Evolutionary conservation across 2,797 vertebrate genomes (phyloP).

Genomic region (Sandelia bainsii): DNA sequence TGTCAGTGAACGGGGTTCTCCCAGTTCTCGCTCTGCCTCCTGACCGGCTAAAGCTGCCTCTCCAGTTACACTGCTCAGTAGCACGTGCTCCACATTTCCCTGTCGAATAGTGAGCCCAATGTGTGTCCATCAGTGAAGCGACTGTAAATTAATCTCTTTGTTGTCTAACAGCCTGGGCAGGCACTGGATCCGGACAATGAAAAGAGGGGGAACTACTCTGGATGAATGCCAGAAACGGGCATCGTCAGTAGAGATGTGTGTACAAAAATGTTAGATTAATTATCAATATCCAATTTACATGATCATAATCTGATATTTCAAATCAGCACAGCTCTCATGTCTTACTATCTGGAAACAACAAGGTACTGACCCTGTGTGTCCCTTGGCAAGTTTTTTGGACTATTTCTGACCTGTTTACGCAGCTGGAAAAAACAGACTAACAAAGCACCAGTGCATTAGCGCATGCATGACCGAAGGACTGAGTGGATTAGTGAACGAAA

Average conservation of each 20-base stretch:
- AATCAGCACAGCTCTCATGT: not conserved
- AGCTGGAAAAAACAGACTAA: slow-evolving; percentile 16
- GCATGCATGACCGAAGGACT: slow-evolving; percentile 21
- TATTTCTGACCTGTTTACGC: slow-evolving; percentile 4
- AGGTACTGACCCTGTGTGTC: not conserved
- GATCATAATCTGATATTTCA: not conserved
- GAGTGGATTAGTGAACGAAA: slow-evolving; percentile 29
- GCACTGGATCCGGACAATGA: slow-evolving; percentile 47
- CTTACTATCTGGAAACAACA: not conserved
- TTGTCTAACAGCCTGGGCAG: slow-evolving; percentile 64
- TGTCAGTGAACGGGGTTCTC: slow-evolving; percentile 56
- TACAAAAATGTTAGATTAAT: slow-evolving; percentile 16
- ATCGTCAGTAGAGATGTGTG: slow-evolving; percentile 5
- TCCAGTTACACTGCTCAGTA: slow-evolving; percentile 62
- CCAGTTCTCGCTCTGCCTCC: slow-evolving; percentile 39
- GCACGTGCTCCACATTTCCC: slow-evolving; percentile 67
- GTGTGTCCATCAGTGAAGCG: slow-evolving; percentile 56
- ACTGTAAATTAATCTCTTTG: slow-evolving; percentile 77
- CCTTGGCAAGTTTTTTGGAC: not conserved
- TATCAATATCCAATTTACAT: slow-evolving; percentile 7
- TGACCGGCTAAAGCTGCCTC: slow-evolving; percentile 56
- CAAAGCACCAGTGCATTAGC: slow-evolving; percentile 25
- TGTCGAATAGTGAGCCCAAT: slow-evolving; percentile 56
- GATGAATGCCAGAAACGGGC: slow-evolving; percentile 17
- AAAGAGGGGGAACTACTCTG: slow-evolving; percentile 31